Percentiles rank a stretch among this genome's conserved stretches.
Evolutionary conservation across 1,140 invertebrate genomes (phyloP).

Genomic region (Ceratitis capitata): DNA sequence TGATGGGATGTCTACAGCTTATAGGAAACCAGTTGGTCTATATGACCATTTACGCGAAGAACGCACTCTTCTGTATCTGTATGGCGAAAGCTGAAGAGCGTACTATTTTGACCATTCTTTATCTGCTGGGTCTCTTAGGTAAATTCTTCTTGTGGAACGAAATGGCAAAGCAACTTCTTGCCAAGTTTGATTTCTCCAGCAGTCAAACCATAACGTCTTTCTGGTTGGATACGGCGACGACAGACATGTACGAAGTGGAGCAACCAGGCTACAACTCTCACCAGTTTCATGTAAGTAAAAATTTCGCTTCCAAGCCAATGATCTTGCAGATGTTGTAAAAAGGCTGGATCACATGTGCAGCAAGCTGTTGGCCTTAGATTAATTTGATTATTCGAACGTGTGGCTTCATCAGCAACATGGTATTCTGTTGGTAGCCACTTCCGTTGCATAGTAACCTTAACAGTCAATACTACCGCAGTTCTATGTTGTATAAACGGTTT

Average conservation of each 20-base stretch:
- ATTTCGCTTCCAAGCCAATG: background rate
- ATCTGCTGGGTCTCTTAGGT: background rate
- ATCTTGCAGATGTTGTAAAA: background rate
- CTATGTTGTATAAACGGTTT: background rate
- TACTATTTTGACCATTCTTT: background rate
- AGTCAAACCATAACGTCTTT: background rate
- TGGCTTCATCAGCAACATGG: background rate
- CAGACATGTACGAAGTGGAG: background rate
- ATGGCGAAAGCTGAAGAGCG: background rate
- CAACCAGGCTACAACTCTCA: no score
- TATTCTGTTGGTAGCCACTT: background rate
- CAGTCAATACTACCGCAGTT: background rate
- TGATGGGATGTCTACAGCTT: no score
- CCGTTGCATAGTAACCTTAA: background rate
- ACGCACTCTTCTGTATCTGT: background rate
- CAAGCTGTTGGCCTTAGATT: background rate
- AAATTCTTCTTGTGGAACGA: background rate
- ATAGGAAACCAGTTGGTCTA: background rate
- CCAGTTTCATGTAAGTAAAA: no score
- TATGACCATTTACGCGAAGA: background rate
- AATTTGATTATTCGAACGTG: background rate
- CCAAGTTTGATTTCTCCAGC: background rate
- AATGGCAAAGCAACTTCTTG: background rate
- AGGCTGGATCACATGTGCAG: background rate
- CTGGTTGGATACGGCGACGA: background rate